phyloP scores from a whole-genome alignment of 37 sponge, comb jelly and placozoan genomes.

The Crambe crambe region DNA sequence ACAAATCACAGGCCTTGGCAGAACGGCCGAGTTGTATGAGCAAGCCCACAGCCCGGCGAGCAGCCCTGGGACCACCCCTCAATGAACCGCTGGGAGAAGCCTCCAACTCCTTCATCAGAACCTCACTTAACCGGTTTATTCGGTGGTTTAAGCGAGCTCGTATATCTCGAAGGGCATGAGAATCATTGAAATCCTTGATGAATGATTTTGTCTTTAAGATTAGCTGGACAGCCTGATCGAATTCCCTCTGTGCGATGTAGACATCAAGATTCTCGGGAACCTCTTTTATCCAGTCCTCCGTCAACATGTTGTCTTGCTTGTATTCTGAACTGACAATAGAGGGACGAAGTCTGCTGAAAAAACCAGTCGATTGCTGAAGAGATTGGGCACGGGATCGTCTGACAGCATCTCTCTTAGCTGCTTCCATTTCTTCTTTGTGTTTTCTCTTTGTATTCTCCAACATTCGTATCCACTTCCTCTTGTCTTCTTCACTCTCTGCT shows the following conservation, averaged over 20 bases:
- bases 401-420: conserved; percentile 50
- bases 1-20: conserved; percentile 87
- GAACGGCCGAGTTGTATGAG: conserved; percentile 77
- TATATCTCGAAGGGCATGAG: conserved; percentile 68
- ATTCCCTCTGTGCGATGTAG: conserved; percentile 95
- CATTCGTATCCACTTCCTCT: conserved; percentile 67
- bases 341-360: not conserved
- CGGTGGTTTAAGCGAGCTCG: conserved; percentile 72
- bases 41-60: conserved; percentile 72
- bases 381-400: not conserved
- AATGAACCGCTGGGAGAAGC: conserved; percentile 77
- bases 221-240: conserved; percentile 85
- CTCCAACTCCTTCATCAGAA: conserved; percentile 88
- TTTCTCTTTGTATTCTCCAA: conserved; percentile 83
- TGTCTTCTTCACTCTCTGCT: conserved; percentile 62
- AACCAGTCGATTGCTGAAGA: not conserved
- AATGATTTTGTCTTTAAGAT: conserved; percentile 55
- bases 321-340: not conserved
- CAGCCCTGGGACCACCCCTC: conserved; percentile 86
- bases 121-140: conserved; percentile 53
- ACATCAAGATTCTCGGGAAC: conserved; percentile 95
- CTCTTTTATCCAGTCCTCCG: conserved; percentile 84
- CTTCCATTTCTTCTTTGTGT: conserved; percentile 60
- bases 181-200: conserved; percentile 69
- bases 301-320: conserved; percentile 8